Base-by-base conservation (phyloP, 2,113 vertebrate genomes). In the Stegastes partitus region DNA sequence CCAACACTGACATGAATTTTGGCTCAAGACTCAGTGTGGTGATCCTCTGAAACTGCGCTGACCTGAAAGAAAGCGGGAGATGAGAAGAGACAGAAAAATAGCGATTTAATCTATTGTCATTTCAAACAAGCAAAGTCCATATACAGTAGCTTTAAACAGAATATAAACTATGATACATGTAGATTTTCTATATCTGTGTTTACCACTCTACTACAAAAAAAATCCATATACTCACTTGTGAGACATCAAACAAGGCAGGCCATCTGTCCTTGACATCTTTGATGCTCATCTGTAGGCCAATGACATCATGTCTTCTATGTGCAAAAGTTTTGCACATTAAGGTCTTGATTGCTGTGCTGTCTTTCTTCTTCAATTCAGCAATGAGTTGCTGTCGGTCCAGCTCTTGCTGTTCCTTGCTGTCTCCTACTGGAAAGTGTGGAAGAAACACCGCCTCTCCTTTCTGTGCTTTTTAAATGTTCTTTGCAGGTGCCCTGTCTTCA, bases 351-450 rank as follows among this genome's bases (percentile, higher is more conserved):
- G 1, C 25, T 39, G 34, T 12, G 31, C 57, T 59, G 31, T 59
- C 31, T 59, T 3, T 59, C 57, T 22, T 39, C 31, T 59, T 37
- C n/a, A 14, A 15, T 59, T 37, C n/a, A 14, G 25, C 26, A 6
- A 39, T 39, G 0, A 59, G 57, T 59, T 39, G 31, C 10, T 21
- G 9, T 39, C 31, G n/a, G 19, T 59, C 0, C n/a, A 21, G 31
- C 15, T 63, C 22, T 63, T 45, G 42, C 18, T 63, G 22, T 63
- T 63, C 61, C 4, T 19, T 63, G 18, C 22, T 25, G 6, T 63
- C 61, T 25, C 22, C 23, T 63, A 42, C 4, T 4, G 61, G 61
- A 63, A 45, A 63, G 16, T 63, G 61, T 63, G 22, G 53, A 5
- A 55, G 53, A 47, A 25, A 63, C 16, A 19, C 3, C 42, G 26